Base-by-base conservation (phyloP, 2,797 vertebrate genomes). In the Gastrophryne carolinensis region DNA sequence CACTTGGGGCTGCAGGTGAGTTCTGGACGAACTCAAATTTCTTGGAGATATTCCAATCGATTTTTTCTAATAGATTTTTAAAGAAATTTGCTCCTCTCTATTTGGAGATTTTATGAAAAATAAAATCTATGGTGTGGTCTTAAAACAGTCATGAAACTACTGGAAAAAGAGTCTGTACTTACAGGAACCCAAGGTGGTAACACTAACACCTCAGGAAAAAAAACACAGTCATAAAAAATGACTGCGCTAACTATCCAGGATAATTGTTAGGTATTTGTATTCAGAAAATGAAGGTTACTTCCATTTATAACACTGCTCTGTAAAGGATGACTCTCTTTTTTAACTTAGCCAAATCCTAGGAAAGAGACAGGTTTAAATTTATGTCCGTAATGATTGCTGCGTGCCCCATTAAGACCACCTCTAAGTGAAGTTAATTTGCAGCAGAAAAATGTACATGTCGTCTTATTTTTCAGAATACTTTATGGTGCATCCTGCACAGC, bases 341-440 rank as follows among this genome's bases (percentile, higher is more conserved):
- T 87, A 84, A 81, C 81, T 86, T 86, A 88, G 85, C 81, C 89
- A 89, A 89, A 90, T 89, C 86, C 86, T 85, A 84, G 86, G 86
- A 89, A 89, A 89, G 80, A 89, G 88, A 85, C 87, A 90, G 84
- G 86, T 87, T 86, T 82, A 86, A 90, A 92, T 91, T 90, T 92
- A 92, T 93, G 87, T 83, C 86, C 81, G 82, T 88, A 91, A 92
- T 91, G 90, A 90, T 90, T 87, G 88, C 87, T 89, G 86, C 89
- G 89, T 87, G 89, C 87, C 86, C 90, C 90, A 92, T 93, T 93
- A 92, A 89, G 88, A 90, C 86, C 86, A 91, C 88, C 89, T 91
- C 90, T 91, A 91, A 91, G 89, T 90, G 90, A 91, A 88, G 90
- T 90, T 92, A 92, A 92, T 92, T 91, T 91, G 90, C 85, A 89